Base-by-base conservation (phyloP, 2,797 vertebrate species). In the Lagocephalus sceleratus region DNA sequence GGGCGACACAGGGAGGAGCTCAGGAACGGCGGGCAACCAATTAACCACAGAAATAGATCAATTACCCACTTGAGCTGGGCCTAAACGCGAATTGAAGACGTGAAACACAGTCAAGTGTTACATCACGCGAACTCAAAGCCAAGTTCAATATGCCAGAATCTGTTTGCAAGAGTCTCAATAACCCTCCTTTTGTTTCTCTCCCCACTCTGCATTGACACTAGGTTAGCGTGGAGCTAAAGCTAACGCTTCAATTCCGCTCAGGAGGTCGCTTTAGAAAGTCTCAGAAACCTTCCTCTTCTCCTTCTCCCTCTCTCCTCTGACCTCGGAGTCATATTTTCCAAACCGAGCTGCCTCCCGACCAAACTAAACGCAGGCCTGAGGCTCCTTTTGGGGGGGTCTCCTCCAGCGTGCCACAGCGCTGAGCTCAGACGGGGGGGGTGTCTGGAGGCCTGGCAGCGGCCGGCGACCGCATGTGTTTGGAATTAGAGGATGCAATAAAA, bases 401-500 rank as follows among this genome's bases (percentile, higher is more conserved):
- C 50, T n/a, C n/a, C 54, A 39, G 58, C 72, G 17, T 79, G 71
- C 80, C 81, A 66, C 15, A 78, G 71, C 19, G 68, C 60, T 83
- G 84, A 86, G 81, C 82, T 88, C 85, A 89, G 75, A 82, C 67
- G 65, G 71, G 42, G 57, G 62, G 63, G 79, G 60, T 80, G 81
- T 68, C 63, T 42, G 71, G 25, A 14, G 44, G 75, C 57, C 87
- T 91, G 91, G 89, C 88, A 90, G 57, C 59, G 50, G 73, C 58
- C 51, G 59, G 32, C 72, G 78, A 76, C 67, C 41, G 23, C 86
- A 88, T 88, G 81, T 89, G 87, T 86, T 86, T 85, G 78, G 44
- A 81, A 92, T 94, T 92, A 94, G 90, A 89, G 86, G 88, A 85
- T 90, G 88, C 88, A 92, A 60, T 83, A 87, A 86, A 90, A n/a